These are phyloP conservation scores for Pandemis cinnamomeana DNA, from an alignment of 2,888 invertebrate species.

Conservation along the genomic window DNA sequence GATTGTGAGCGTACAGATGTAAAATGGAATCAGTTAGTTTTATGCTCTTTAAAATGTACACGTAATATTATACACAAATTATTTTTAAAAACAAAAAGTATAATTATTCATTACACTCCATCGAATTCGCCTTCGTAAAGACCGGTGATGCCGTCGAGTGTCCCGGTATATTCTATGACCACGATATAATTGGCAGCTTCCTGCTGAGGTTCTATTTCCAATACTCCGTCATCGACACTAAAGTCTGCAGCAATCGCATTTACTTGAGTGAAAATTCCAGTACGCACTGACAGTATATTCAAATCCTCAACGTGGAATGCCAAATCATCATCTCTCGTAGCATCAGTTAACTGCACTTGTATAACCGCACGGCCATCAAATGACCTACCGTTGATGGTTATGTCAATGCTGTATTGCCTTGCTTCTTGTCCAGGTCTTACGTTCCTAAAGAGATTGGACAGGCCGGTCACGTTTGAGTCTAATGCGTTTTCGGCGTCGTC, in stretches of 20 bases:
- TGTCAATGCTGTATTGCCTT: constrained; percentile 53
- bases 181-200: constrained; percentile 52
- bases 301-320: constrained; percentile 54
- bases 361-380: constrained; percentile 61
- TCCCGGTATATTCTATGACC: constrained; percentile 61
- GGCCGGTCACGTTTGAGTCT: constrained; percentile 42
- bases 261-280: constrained; percentile 55
- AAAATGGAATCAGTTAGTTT: too few species aligned
- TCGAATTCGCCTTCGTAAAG: constrained; percentile 53
- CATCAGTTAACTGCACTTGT: constrained; percentile 49
- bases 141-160: constrained; percentile 54
- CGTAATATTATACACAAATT: too few species aligned
- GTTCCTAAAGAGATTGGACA: constrained; percentile 47
- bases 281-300: constrained; percentile 52
- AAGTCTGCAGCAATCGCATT: constrained; percentile 50
- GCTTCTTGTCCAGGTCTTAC: constrained; percentile 61
- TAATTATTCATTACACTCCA: constrained; percentile 46
- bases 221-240: constrained; percentile 46
- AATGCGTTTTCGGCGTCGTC: constrained; percentile 33
- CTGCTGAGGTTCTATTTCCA: constrained; percentile 54
- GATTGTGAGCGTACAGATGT: too few species aligned
- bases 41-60: too few species aligned
- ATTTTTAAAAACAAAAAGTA: constrained; percentile 8
- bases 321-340: constrained; percentile 55
- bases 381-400: constrained; percentile 53